Percentiles rank a stretch among this genome's conserved stretches.
These are phyloP conservation scores for Halyomorpha halys DNA, from an alignment of 1,140 invertebrate genomes.

Conservation along the genomic window DNA sequence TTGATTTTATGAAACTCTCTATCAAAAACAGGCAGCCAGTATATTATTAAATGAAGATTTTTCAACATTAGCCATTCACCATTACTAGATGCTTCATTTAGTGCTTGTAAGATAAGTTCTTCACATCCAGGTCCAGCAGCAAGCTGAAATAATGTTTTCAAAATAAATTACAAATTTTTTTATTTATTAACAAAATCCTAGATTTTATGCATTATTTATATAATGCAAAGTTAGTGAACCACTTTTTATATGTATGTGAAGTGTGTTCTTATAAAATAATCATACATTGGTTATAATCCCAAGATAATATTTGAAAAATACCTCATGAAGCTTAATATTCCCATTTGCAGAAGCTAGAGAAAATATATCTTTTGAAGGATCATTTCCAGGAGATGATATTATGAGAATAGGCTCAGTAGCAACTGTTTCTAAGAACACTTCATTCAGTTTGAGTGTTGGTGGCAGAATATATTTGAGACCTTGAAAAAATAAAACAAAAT, in stretches of 20 bases:
- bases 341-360: conserved; percentile 42
- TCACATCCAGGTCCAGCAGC: conserved; percentile 65
- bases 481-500: conserved; percentile 30
- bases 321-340: background rate
- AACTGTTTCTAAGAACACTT: conserved; percentile 47
- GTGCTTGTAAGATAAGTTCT: conserved; percentile 45
- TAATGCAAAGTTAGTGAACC: no score
- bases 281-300: no score
- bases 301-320: background rate
- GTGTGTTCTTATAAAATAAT: no score
- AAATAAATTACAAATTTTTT: background rate
- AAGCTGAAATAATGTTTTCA: conserved; percentile 39
- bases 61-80: conserved; percentile 73
- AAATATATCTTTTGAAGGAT: conserved; percentile 69
- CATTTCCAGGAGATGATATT: conserved; percentile 61
- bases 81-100: conserved; percentile 37
- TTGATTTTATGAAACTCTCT: conserved; percentile 52
- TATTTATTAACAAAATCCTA: no score
- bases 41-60: conserved; percentile 76
- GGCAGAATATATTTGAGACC: conserved; percentile 51
- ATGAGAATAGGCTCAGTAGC: conserved; percentile 61
- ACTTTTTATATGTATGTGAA: no score
- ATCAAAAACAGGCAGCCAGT: conserved; percentile 64
- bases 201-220: no score
- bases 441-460: conserved; percentile 47